Base-by-base conservation (phyloP, 2,888 invertebrate species). In the Odontocolon sp. region DNA sequence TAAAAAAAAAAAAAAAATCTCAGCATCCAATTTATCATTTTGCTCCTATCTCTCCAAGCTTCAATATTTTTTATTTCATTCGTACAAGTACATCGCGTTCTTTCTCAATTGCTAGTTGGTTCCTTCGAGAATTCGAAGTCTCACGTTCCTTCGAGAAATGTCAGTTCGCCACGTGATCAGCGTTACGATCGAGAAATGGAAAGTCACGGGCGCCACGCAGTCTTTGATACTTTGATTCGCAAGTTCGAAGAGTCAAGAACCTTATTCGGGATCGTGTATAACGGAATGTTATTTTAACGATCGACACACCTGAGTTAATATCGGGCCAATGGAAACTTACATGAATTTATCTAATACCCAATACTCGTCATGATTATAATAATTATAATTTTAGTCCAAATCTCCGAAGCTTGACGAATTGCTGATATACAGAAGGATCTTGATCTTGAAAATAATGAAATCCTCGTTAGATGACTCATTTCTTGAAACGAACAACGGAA, bases 181-280 rank as follows among this genome's bases (percentile, higher is more conserved):
- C 47, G 45, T 75, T 26, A 33, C 36, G 40, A 54, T 42, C 33
- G 36, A 64, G 57, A 64, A 69, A 75, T 59, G 50, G 64, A 75
- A 75, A 75, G 64, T 69, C 52, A 69, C 64, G 54, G 75, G 26
- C 63, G 40, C 52, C 45, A 26, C 28, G 64, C 47, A n/a, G 28
- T 59, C 31, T 57, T 59, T 11, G 14, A 21, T 50, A 52, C 11
- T 14, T 11, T 5, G 2, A 14, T 26, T 9, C 21, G 61, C 23
- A 14, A 28, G 40, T 50, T 38, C 18, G n/a, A 18, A 21, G 57
- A 42, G 69, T 69, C 75, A 42, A 57, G 36, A 75, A 75, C 69
- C 69, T 75, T 31, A 18, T 47, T 8, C 36, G 2, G 3, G 26
- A 11, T n/a, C n/a, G n/a, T n/a, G n/a, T n/a, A n/a, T n/a, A n/a